Base-by-base conservation (phyloP, 2,113 vertebrate species). In the Arothron firmamentum region DNA sequence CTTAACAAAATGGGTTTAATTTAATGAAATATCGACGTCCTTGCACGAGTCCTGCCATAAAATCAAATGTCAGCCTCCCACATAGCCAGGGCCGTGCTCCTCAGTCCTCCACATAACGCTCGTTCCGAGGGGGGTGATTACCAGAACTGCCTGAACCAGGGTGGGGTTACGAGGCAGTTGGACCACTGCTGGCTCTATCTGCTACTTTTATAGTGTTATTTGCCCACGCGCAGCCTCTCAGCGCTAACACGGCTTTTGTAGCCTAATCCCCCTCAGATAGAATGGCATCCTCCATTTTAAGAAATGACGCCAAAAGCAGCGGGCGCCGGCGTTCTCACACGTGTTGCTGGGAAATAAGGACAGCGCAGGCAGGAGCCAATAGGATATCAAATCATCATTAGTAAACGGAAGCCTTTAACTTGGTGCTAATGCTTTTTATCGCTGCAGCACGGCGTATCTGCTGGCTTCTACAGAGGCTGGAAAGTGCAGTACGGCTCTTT, bases 161-260 rank as follows among this genome's bases (percentile, higher is more conserved):
- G 66, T 62, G 62, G 72, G 65, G 72, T 75, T 81, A 66, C 47
- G 43, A 68, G 52, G 43, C 68, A 75, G 56, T 62, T 43, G 56
- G 62, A 53, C 70, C 59, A 62, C 79, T 62, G 70, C 75, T 80
- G 85, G 75, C 69, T 83, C 75, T 73, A 82, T 73, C 65, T 80
- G 79, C 56, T 68, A 76, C 80, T 80, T 83, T 84, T 78, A 85
- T 74, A 68, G 76, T 23, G 77, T 82, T 73, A 82, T 83, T 82
- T 81, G 67, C 70, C 38, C 72, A 20, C 58, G 25, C 59, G 54
- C 56, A 53, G 64, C 42, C 58, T 72, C 75, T 80, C 48, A 4
- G 59, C 65, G 74, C 63, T 77, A 74, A 68, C 54, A 48, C 20
- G 60, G 51, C 69, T 85, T 79, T 73, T 65, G 72, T 75, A 59